Base-by-base conservation (phyloP, 2,797 vertebrate species). In the Gastrophryne carolinensis region DNA sequence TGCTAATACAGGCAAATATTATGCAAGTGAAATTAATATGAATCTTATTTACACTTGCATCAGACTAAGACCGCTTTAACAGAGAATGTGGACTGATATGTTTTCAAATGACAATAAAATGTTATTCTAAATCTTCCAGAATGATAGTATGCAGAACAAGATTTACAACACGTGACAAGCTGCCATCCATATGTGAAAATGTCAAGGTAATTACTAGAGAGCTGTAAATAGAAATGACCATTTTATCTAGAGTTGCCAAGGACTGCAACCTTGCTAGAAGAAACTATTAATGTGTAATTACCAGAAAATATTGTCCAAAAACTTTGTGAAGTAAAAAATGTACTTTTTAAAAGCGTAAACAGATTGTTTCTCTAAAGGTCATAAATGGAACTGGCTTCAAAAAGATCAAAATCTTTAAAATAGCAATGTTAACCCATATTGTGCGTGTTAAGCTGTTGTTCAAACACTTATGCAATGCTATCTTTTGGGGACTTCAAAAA, bases 261-360 rank as follows among this genome's bases (percentile, higher is more conserved):
- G 53, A 72, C 65, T 65, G 53, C 68, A 78, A 71, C 75, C 67
- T 78, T 39, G 27, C 23, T 65, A 50, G 50, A 78, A 78, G 53
- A 72, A 66, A 44, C 75, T 66, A 72, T 78, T 78, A 78, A 72
- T 78, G 75, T 78, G 75, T 61, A 78, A 78, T 78, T 65, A 72
- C 75, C 53, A 30, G 68, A 78, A 72, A 72, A 65, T 72, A 66
- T 60, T 66, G 53, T 71, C 67, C 71, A 72, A 71, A 77, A 72
- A 60, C 60, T 58, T 57, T 71, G 60, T 17, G 17, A 52, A 64
- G 30, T 57, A 61, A 72, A 52, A 37, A 78, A 72, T 58, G 41
- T 53, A 37, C 13, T 44, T 67, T 75, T 61, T 61, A 60, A 68
- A 61, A 75, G 60, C 53, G 64, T 53, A 75, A 75, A 75, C 68